phyloP scores from a whole-genome alignment of 2,888 invertebrate genomes.

The Sclerodermus sp. region DNA sequence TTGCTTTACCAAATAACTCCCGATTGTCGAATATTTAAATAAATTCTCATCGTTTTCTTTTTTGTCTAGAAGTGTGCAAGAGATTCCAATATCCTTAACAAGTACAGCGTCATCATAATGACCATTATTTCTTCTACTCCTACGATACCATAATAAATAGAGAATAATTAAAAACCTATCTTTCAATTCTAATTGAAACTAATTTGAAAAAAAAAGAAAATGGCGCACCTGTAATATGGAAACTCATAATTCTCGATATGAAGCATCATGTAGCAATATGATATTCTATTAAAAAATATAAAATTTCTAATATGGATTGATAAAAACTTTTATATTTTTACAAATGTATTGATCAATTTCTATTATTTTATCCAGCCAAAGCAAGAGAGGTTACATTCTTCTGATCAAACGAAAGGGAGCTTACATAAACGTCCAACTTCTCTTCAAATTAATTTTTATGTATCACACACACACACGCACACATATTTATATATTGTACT shows the following conservation, averaged over 20 bases:
- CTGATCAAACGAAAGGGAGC: too few species aligned
- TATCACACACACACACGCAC: too few species aligned
- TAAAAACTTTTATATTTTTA: too few species aligned
- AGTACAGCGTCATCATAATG: constrained; percentile 28
- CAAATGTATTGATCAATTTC: too few species aligned
- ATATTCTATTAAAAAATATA: too few species aligned
- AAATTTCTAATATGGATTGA: too few species aligned
- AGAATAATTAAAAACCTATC: background rate
- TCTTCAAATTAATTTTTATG: too few species aligned
- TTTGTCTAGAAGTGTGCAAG: constrained; percentile 27
- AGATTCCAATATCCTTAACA: constrained; percentile 36
- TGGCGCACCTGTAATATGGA: constrained; percentile 36
- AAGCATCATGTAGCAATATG: background rate
- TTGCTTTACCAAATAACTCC: constrained; percentile 25
- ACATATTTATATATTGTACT: too few species aligned
- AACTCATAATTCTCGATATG: constrained; percentile 23
- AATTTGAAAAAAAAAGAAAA: background rate
- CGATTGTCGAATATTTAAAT: constrained; percentile 14
- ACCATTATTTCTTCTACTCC: constrained; percentile 22
- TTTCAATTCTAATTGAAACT: too few species aligned
- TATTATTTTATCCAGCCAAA: too few species aligned
- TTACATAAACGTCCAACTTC: too few species aligned
- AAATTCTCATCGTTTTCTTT: background rate
- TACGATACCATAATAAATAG: constrained; percentile 6
- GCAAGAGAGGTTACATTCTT: too few species aligned